These are phyloP conservation scores for Cyrtonyx montezumae DNA, from an alignment of 2,113 vertebrate genomes.

Conservation along the genomic window DNA sequence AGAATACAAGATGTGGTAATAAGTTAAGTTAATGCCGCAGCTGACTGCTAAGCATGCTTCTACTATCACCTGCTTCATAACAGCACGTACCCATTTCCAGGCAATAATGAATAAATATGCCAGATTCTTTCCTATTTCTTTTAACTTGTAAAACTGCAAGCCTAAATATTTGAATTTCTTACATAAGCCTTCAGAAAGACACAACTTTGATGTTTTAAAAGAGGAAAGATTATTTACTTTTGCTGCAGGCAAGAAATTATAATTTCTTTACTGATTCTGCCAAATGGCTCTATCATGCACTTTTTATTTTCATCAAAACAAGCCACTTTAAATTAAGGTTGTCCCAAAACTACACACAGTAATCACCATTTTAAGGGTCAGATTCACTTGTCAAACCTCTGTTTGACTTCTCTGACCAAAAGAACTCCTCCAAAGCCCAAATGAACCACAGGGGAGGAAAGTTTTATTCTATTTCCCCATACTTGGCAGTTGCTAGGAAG, in stretches of 20 bases:
- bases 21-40: neutral
- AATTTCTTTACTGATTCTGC: constrained; percentile 64
- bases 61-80: constrained; percentile 26
- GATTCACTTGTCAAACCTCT: neutral
- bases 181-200: constrained; percentile 48
- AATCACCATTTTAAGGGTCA: constrained; percentile 13
- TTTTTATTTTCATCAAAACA: constrained; percentile 58
- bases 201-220: constrained; percentile 71
- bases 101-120: neutral
- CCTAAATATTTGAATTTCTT: constrained; percentile 62
- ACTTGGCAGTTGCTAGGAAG: neutral
- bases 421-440: constrained; percentile 1
- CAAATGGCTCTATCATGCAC: constrained; percentile 1
- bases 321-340: constrained; percentile 47
- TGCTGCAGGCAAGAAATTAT: constrained; percentile 62
- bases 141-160: constrained; percentile 36
- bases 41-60: neutral
- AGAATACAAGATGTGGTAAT: rapidly evolving
- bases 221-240: constrained; percentile 50
- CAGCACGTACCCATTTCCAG: neutral
- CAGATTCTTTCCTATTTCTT: constrained; percentile 34
- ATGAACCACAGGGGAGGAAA: neutral
- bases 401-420: neutral
- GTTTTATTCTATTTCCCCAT: neutral
- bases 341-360: neutral